Base-by-base conservation (phyloP, 2,888 invertebrate species). In the Diloba caeruleocephala region DNA sequence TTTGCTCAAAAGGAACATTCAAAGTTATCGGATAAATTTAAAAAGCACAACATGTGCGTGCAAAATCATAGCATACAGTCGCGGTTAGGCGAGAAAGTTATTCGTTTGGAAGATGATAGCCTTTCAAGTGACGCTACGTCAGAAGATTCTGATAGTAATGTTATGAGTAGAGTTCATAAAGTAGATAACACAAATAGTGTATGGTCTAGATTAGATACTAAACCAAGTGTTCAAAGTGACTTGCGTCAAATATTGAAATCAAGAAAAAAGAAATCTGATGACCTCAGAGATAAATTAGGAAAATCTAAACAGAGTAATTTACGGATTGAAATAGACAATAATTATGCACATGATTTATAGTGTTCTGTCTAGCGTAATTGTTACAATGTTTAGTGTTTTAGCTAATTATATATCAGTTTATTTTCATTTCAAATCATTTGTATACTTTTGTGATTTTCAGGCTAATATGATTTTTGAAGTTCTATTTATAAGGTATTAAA, bases 191-290 rank as follows among this genome's bases (percentile, higher is more conserved):
- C 85, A 10, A 89, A 88, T 4, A 94, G 89, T 75, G 95, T 95
- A 3, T 95, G 95, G 95, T 91, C 94, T 4, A 90, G 95, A 81
- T 78, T 95, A 61, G 94, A 94, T 63, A 78, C 56, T 42, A 83
- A 80, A 65, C 69, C 76, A 23, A 74, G 51, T 62, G 60, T 68
- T 36, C 75, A 78, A 51, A 89, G 74, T 76, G 93, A 92, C 69
- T 81, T 92, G 60, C 74, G 93, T 43, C 82, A 88, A 69, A 83
- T 86, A 48, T 71, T 92, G 26, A 90, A 85, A 77, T 85, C 85
- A 48, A 86, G 74, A 58, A 88, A 81, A 17, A 78, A 74, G 36
- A 82, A 82, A 54, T 53, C 80, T 51, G 85, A 88, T 74, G 93
- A 93, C 66, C 71, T 94, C 52, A 80, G 93, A 60, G 84, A 78